Evolutionary conservation across 1,140 invertebrate species (phyloP).

Genomic region (Pachyrhynchus sulphureomaculatus): DNA sequence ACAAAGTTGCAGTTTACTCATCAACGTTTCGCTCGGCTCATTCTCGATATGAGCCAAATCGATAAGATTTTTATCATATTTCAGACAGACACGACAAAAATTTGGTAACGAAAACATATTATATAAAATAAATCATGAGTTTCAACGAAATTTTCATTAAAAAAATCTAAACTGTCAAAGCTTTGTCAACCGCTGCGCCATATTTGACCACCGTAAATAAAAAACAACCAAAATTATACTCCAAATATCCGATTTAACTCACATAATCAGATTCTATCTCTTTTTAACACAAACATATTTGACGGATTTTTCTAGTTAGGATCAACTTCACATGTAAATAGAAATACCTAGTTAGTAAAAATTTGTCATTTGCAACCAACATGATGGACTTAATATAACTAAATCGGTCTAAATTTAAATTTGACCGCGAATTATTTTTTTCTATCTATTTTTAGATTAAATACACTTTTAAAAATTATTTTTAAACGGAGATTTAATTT

Average conservation of each 20-base stretch:
- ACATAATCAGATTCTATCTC: neutral
- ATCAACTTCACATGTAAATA: no score
- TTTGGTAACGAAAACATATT: constrained; percentile 46
- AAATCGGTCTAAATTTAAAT: constrained; percentile 30
- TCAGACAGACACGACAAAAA: constrained; percentile 48
- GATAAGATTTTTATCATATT: constrained; percentile 46
- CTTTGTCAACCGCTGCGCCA: constrained; percentile 44
- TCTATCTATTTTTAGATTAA: neutral
- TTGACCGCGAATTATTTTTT: constrained; percentile 19
- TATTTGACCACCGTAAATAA: constrained; percentile 40
- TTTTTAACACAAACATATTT: neutral
- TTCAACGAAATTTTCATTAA: constrained; percentile 29
- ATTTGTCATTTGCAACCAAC: constrained; percentile 5
- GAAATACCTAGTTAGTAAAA: no score
- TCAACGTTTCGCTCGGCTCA: constrained; percentile 41
- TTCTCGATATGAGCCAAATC: constrained; percentile 45
- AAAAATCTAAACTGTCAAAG: constrained; percentile 39
- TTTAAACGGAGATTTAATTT: no score
- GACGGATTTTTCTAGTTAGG: no score
- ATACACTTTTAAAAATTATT: neutral
- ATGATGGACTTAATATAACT: constrained; percentile 1
- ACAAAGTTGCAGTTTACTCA: constrained; percentile 45
- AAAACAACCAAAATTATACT: neutral
- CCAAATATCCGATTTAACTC: neutral
- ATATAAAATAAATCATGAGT: constrained; percentile 35